Evolutionary conservation across 2,888 invertebrate species (phyloP).

Genomic region (Drosophila leonis): DNA sequence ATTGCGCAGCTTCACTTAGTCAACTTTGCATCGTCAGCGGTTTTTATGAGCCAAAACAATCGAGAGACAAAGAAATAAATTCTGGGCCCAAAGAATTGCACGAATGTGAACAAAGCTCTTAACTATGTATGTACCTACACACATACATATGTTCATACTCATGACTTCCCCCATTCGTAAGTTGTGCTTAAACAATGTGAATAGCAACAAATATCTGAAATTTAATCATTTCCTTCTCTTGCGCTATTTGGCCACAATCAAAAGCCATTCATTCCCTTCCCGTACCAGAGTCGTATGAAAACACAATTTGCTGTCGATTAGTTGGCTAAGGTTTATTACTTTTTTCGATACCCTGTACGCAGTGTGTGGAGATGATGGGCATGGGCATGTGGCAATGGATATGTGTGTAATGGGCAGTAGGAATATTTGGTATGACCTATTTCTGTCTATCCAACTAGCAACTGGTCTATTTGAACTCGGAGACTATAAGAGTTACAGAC

Average conservation of each 20-base stretch:
- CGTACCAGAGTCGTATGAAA: constrained; percentile 34
- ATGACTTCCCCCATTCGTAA: constrained; percentile 2
- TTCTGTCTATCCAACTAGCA: background rate
- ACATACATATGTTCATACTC: background rate
- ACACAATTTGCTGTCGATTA: constrained; percentile 57
- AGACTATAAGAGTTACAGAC: background rate
- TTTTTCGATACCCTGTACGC: constrained; percentile 14
- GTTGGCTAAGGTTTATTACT: constrained; percentile 27
- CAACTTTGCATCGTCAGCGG: constrained; percentile 67
- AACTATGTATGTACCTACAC: constrained; percentile 41
- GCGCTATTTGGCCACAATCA: constrained; percentile 53
- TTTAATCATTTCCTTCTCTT: constrained; percentile 68
- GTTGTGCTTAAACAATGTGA: constrained; percentile 14
- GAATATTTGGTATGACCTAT: no score
- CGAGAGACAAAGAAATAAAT: constrained; percentile 22
- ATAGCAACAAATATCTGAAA: constrained; percentile 25
- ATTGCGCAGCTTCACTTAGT: constrained; percentile 59
- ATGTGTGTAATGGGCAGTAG: rapidly evolving
- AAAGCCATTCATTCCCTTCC: constrained; percentile 59
- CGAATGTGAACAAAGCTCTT: constrained; percentile 47
- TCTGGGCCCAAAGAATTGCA: constrained; percentile 34
- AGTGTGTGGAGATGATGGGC: background rate
- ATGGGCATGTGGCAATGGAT: no score
- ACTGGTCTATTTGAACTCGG: background rate
- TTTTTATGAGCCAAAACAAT: constrained; percentile 55